phyloP scores from a whole-genome alignment of 1,140 invertebrate species.

The Apis dorsata region DNA sequence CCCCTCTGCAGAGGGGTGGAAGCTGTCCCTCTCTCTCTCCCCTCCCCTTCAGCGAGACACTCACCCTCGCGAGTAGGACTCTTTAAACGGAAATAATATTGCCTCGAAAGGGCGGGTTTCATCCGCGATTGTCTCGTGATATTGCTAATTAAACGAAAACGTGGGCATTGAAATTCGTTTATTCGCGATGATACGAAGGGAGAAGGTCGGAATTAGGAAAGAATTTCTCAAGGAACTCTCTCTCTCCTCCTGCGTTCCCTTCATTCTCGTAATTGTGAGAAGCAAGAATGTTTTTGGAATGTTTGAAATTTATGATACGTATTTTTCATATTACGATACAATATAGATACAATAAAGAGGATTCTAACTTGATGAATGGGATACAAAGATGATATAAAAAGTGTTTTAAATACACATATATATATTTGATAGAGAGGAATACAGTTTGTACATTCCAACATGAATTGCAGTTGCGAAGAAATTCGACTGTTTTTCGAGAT shows the following conservation, averaged over 20 bases:
- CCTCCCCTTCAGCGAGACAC: constrained; percentile 32
- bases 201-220: neutral
- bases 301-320: too few relatives aligned
- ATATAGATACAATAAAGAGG: too few relatives aligned
- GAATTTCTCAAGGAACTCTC: neutral
- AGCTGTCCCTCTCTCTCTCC: neutral
- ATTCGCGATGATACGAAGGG: neutral
- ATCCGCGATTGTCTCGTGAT: constrained; percentile 11
- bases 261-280: neutral
- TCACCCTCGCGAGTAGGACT: constrained; percentile 15
- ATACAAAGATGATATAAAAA: neutral
- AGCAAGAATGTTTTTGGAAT: too few relatives aligned
- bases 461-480: constrained; percentile 17
- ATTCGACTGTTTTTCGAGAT: constrained; percentile 49
- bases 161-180: constrained; percentile 30
- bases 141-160: constrained; percentile 38
- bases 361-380: too few relatives aligned
- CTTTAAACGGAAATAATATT: constrained; percentile 44
- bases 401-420: neutral
- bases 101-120: neutral
- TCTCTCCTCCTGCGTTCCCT: neutral
- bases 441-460: neutral
- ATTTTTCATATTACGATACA: too few relatives aligned
- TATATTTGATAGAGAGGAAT: neutral
- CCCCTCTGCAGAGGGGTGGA: neutral